Base-by-base conservation (phyloP, 2,113 vertebrate species). In the Delphinapterus leucas region DNA sequence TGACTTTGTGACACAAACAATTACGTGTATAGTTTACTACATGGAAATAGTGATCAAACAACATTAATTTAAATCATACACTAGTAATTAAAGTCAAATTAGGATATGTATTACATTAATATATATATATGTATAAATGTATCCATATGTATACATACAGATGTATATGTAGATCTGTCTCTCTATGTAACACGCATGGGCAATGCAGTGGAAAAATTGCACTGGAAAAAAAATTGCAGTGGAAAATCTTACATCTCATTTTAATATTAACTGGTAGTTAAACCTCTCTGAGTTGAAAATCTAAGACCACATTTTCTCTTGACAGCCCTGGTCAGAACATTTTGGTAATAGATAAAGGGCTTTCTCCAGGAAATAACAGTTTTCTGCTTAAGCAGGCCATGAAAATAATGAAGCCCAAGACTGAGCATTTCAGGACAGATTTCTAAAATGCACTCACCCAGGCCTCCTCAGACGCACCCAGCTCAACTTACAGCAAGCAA, bases 1-100 rank as follows among this genome's bases (percentile, higher is more conserved):
- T 86, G 47, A 8, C 18, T 93, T 95, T 36, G 15, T 93, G 67
- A 94, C 36, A 83, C 49, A 65, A 97, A 81, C 4, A 96, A 84
- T 33, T 90, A 63, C 20, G 4, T 15, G 70, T 80, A 25, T 25
- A 77, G 91, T 81, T 97, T 73, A 93, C 33, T 71, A 79, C n/a
- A 73, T 93, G 88, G 20, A 68, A 91, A 49, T 53, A 53, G 20
- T 89, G 38, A 82, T 60, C 23, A 92, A 85, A 93, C 31, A 93
- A 87, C 79, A 91, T 74, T 28, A 88, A 89, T 49, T 85, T 94
- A 94, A 96, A 82, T 77, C n/a, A 96, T 65, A 86, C 25, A 14
- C 20, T 86, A 77, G 14, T 70, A 65, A 84, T n/a, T 95, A 81
- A 85, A 88, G n/a, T 67, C 28, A 90, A 85, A 90, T 71, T 76